Evolutionary conservation across 2,797 vertebrate species (phyloP).

Genomic region (Brachyalestes nurse): DNA sequence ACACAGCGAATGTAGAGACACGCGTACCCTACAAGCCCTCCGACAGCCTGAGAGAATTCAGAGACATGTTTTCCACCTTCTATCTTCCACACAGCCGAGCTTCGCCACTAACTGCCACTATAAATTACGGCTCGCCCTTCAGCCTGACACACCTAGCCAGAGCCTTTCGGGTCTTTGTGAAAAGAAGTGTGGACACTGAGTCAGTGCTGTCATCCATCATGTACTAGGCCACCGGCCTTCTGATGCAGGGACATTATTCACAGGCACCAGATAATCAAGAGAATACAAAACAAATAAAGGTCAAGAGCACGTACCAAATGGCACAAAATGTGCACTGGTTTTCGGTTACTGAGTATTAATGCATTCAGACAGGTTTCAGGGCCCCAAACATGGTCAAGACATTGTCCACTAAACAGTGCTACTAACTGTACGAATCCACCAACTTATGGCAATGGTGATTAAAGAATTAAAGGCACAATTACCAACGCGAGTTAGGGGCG

Average conservation of each 20-base stretch:
- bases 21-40: neutral
- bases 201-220: neutral
- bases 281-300: too few species aligned
- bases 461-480: too few species aligned
- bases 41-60: neutral
- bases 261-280: neutral
- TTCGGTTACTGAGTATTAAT: too few species aligned
- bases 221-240: neutral
- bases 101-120: slow-evolving; percentile 1
- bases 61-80: neutral
- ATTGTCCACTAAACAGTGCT: too few species aligned
- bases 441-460: too few species aligned
- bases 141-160: neutral
- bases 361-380: too few species aligned
- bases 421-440: too few species aligned
- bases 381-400: too few species aligned
- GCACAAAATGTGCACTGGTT: too few species aligned
- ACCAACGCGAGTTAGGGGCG: too few species aligned
- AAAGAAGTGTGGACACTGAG: neutral
- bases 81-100: neutral
- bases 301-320: too few species aligned
- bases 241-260: neutral
- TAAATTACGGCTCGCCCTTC: slow-evolving; percentile 1
- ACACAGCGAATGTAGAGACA: neutral
- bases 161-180: neutral